These are phyloP conservation scores for Zophobas morio DNA, from an alignment of 1,140 invertebrate species.

Conservation along the genomic window DNA sequence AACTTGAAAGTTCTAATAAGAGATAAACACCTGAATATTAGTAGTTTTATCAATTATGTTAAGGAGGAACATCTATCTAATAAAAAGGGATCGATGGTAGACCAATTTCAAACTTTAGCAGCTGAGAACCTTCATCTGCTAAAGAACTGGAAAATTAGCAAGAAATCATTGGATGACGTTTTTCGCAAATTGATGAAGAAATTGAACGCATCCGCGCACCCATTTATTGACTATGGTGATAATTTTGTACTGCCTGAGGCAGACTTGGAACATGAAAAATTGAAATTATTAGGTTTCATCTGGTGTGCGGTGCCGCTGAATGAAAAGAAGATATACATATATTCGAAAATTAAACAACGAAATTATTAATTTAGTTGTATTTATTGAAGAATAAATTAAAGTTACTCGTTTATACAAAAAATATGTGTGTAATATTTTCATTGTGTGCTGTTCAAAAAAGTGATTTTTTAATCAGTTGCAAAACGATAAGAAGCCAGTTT, in stretches of 20 bases:
- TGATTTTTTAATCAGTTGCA: neutral
- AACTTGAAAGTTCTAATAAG: neutral
- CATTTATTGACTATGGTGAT: neutral
- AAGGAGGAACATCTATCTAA: neutral
- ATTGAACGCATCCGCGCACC: neutral
- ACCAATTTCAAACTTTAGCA: slow-evolving; percentile 7
- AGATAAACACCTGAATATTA: slow-evolving; percentile 2
- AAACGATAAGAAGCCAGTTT: too few relatives aligned
- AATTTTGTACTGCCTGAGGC: neutral
- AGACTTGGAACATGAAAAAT: neutral
- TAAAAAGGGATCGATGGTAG: neutral
- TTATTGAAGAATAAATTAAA: slow-evolving; percentile 18
- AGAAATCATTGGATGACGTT: neutral
- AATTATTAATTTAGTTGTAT: slow-evolving; percentile 7
- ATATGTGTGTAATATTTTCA: neutral
- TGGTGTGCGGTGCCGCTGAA: neutral
- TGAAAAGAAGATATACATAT: neutral
- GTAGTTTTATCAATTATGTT: neutral
- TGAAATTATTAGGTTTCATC: slow-evolving; percentile 4
- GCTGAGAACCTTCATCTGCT: neutral
- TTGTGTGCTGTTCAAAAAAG: neutral
- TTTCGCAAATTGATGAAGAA: slow-evolving; percentile 1
- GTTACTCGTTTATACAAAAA: neutral
- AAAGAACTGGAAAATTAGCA: neutral
- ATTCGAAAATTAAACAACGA: neutral